Conservation (phyloP, 2,113 vertebrate species). For the Gymnogyps californianus region DNA sequence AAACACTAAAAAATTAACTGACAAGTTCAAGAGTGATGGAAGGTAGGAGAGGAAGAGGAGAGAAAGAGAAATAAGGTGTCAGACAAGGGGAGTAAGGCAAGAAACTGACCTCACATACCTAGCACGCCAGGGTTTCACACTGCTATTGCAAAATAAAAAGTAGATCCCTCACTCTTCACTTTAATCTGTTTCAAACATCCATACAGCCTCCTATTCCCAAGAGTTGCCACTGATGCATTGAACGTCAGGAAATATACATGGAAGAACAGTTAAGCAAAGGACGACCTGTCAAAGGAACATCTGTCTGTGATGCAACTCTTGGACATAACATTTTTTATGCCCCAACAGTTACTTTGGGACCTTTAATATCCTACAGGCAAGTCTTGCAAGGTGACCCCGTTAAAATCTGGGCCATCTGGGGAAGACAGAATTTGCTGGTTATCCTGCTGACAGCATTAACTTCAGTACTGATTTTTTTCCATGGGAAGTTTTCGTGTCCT, state of each 20-base stretch:
- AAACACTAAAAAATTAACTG: background rate
- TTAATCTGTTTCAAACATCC: constrained; percentile 12
- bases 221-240: background rate
- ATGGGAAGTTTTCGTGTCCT: background rate
- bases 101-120: background rate
- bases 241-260: background rate
- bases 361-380: constrained; percentile 12
- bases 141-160: background rate
- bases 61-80: background rate
- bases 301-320: constrained; percentile 17
- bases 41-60: background rate
- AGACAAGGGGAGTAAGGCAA: background rate
- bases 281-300: background rate
- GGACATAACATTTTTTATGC: background rate
- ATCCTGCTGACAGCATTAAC: constrained; percentile 5
- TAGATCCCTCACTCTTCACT: background rate
- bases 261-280: background rate
- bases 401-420: background rate
- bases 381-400: background rate
- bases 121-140: background rate
- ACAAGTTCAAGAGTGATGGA: background rate
- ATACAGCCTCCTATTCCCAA: background rate
- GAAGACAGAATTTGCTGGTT: background rate
- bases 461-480: background rate
- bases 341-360: background rate